Conservation (phyloP, 2,888 invertebrate genomes). For the Stenichneumon culpator region DNA sequence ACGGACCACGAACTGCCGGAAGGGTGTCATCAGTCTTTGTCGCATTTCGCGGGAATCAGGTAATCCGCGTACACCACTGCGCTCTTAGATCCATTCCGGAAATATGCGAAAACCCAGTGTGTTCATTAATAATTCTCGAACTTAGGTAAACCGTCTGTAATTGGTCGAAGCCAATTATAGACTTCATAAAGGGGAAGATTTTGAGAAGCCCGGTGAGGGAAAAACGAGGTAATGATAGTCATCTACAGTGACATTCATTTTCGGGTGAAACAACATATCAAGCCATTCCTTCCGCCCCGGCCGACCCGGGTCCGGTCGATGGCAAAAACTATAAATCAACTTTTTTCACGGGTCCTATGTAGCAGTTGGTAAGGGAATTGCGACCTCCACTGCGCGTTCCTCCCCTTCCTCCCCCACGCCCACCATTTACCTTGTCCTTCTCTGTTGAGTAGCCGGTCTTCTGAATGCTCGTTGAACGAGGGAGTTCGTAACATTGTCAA, state of each 20-base stretch:
- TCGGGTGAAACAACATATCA: no score
- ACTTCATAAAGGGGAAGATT: background rate
- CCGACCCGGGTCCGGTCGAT: no score
- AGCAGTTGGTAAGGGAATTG: background rate
- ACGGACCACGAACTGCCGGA: constrained; percentile 28
- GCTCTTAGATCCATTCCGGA: background rate
- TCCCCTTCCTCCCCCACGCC: background rate
- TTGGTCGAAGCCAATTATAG: background rate
- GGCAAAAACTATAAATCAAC: no score
- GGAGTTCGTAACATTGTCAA: constrained; percentile 75
- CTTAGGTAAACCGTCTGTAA: background rate
- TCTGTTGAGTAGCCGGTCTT: background rate
- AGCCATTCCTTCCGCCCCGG: no score
- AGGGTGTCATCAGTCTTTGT: constrained; percentile 20
- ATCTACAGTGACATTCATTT: background rate
- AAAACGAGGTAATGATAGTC: background rate
- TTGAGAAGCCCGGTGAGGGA: background rate
- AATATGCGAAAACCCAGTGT: background rate
- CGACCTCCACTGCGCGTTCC: background rate
- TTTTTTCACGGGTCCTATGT: no score
- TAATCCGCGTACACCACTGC: background rate
- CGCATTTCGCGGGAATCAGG: constrained; percentile 4
- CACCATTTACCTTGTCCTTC: background rate
- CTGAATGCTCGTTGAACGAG: constrained; percentile 71
- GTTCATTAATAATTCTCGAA: background rate